Base-by-base conservation (phyloP, 1,140 invertebrate genomes). In the Plectrocnemia conspersa region DNA sequence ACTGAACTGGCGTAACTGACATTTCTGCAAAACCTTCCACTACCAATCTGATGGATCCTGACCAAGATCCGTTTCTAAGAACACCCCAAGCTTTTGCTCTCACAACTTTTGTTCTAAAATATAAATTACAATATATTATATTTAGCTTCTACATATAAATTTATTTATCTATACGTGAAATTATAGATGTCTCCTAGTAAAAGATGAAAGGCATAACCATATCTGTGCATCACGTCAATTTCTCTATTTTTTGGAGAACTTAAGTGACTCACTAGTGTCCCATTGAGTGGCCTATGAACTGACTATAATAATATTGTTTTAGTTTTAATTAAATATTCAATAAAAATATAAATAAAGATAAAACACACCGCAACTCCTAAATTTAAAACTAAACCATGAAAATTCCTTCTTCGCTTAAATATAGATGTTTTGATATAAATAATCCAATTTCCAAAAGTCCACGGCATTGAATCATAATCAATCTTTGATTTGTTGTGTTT, bases 21-120 rank as follows among this genome's bases (percentile, higher is more conserved):
- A 62, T 22, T 47, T 62, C 60, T 3, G 54, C 56, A 6, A 50
- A 11, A 10, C 33, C 21, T n/a, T 33, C 52, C 24, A 50, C 29
- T 4, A 62, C 36, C 13, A 45, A 32, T 16, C 60, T 54, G n/a
- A 62, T 48, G 1, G 56, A 16, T 2, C 56, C 56, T 1, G 48
- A 49, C 52, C 52, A 56, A n/a, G 56, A 36, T n/a, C 56, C 60
- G 19, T 62, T 62, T 36, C 49, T 42, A n/a, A 61, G 24, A 1
- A 42, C 29, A 10, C 59, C 59, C 59, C 59, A 61, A 29, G 21
- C 50, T 23, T 61, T 54, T 6, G 59, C 58, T 29, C 59, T 19
- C 15, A 47, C 11, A 1, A 58, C 18, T 23, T 48, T 47, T 13
- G 54, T 40, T 42, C 56, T 58, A 27, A 13, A 50, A 25, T 35